A percentile compares a stretch with the other conserved stretches of the same genome.
Conservation (phyloP, 2,113 vertebrate genomes). For the Corythornis madagascariensis region DNA sequence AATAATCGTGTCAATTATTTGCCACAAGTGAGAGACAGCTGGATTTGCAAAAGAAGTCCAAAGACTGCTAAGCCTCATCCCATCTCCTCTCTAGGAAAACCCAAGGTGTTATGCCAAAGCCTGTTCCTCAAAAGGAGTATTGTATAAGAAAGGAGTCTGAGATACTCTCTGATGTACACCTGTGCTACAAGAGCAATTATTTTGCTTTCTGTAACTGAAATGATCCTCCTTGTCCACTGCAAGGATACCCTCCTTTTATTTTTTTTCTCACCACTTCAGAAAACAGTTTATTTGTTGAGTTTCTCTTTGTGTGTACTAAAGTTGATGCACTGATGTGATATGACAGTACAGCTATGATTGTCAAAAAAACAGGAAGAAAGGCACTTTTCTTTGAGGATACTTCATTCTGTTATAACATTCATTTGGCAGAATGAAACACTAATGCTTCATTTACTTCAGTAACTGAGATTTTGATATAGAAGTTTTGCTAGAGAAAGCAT, state of each 20-base stretch:
- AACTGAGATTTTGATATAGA: not conserved
- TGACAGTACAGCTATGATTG: not conserved
- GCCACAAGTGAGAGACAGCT: not conserved
- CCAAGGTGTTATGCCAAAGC: accelerated
- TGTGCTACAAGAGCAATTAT: not conserved
- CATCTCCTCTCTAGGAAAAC: not conserved
- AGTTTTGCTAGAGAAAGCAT: not conserved
- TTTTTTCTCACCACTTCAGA: not conserved
- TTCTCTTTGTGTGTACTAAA: accelerated
- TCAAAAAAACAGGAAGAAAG: not conserved
- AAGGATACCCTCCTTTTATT: not conserved
- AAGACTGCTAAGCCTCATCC: not conserved
- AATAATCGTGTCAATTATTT: not conserved
- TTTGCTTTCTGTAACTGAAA: not conserved
- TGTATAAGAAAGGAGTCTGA: not conserved
- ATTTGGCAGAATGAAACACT: not conserved
- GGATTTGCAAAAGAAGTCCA: not conserved
- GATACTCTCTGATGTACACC: not conserved
- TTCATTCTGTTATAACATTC: not conserved
- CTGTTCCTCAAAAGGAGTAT: accelerated
- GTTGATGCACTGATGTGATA: not conserved
- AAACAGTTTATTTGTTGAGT: not conserved
- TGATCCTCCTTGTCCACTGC: not conserved
- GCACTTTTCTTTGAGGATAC: not conserved
- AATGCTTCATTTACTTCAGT: not conserved